A percentile compares a stretch with the other conserved stretches of the same genome.
phyloP scores from a whole-genome alignment of 1,140 invertebrate species.

The Drosophila sp. region DNA sequence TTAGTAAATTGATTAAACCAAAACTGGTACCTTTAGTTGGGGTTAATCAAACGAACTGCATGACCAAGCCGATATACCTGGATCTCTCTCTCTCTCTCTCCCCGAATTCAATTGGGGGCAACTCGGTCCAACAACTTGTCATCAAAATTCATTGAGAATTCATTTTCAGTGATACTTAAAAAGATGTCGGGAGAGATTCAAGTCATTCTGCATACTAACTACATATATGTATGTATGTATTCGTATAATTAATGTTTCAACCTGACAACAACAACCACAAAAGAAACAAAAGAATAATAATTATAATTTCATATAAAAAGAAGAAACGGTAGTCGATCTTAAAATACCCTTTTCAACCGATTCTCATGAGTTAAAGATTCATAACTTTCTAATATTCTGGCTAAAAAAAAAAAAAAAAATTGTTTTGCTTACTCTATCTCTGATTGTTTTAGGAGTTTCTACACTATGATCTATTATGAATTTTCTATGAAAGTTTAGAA shows the following conservation, averaged over 20 bases:
- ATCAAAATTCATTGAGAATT: constrained; percentile 1
- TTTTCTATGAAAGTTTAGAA: no score
- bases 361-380: no score
- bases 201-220: background rate
- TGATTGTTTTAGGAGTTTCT: no score
- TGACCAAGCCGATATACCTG: constrained; percentile 8
- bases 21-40: no score
- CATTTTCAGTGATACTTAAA: background rate
- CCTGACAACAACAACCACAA: background rate
- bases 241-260: background rate
- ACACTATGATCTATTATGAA: no score
- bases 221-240: background rate
- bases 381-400: no score
- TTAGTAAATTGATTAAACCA: no score
- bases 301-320: background rate
- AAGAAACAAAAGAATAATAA: background rate
- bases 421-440: no score
- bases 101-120: background rate
- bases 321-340: background rate
- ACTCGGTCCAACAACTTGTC: background rate
- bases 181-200: background rate
- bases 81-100: no score
- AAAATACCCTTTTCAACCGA: background rate
- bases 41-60: background rate
- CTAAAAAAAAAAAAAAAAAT: no score